Conservation (phyloP, 2,113 vertebrate species). For the Rhinichthys klamathensis region DNA sequence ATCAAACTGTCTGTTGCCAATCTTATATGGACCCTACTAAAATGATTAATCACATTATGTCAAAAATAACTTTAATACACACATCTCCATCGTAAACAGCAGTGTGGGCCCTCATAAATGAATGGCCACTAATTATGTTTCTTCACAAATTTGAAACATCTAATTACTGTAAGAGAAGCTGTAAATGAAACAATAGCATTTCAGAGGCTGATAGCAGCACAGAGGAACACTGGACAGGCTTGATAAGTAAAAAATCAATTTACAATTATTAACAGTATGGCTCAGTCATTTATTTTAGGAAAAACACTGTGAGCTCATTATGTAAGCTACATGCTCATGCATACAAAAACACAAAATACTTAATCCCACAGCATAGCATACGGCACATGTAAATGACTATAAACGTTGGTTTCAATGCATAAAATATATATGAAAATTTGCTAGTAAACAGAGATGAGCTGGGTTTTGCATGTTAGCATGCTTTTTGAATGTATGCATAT, state of each 20-base stretch:
- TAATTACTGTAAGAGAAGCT: constrained; percentile 54
- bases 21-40: constrained; percentile 29
- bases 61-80: constrained; percentile 38
- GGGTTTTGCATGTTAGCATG: neutral
- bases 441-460: neutral
- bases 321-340: neutral
- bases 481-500: constrained; percentile 17
- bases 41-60: constrained; percentile 27
- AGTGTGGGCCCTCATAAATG: constrained; percentile 30
- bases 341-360: constrained; percentile 24
- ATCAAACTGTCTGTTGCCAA: neutral
- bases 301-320: constrained; percentile 24
- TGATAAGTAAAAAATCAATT: constrained; percentile 62
- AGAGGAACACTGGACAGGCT: constrained; percentile 49
- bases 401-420: neutral
- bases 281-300: constrained; percentile 49
- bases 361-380: neutral
- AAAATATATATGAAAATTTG: neutral
- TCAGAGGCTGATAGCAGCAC: constrained; percentile 43
- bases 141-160: constrained; percentile 44
- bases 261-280: constrained; percentile 54
- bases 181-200: constrained; percentile 50
- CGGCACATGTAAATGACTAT: neutral
- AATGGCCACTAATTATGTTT: constrained; percentile 51
- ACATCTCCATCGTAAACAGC: constrained; percentile 14